Conservation (phyloP, 1,140 invertebrate species). For the Eurosta solidaginis region DNA sequence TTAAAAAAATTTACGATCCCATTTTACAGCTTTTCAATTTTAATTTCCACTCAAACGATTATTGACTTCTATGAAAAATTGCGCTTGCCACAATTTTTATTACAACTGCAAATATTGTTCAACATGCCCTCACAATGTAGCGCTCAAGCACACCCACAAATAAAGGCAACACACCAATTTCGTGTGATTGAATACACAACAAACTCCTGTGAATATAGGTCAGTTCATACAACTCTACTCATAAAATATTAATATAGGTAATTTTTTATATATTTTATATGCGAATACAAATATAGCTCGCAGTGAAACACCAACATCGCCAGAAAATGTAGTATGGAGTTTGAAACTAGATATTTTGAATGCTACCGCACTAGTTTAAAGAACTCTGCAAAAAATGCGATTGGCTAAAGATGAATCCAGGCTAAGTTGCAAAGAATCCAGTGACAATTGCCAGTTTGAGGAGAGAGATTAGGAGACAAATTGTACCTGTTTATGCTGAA, state of each 20-base stretch:
- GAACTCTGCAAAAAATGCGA: no score
- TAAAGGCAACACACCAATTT: background rate
- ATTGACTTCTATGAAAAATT: background rate
- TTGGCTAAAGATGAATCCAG: no score
- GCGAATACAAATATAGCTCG: background rate
- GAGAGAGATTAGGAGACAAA: no score
- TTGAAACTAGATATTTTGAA: no score
- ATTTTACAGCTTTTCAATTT: background rate
- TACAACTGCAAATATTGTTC: no score
- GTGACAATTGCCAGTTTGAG: no score
- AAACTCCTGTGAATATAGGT: background rate
- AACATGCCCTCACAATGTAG: background rate
- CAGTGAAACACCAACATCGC: background rate
- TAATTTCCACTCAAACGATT: background rate
- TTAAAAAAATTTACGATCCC: background rate
- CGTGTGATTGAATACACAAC: slow-evolving; percentile 12
- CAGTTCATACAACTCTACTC: background rate
- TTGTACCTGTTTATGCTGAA: no score
- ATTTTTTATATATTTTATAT: slow-evolving; percentile 25
- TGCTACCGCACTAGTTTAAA: no score
- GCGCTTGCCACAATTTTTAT: no score
- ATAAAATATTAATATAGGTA: slow-evolving; percentile 28
- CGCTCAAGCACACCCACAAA: background rate
- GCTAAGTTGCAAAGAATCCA: no score
- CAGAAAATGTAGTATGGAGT: no score